Evolutionary conservation across 1,140 invertebrate species (phyloP).

Genomic region (Ceratina japonica): DNA sequence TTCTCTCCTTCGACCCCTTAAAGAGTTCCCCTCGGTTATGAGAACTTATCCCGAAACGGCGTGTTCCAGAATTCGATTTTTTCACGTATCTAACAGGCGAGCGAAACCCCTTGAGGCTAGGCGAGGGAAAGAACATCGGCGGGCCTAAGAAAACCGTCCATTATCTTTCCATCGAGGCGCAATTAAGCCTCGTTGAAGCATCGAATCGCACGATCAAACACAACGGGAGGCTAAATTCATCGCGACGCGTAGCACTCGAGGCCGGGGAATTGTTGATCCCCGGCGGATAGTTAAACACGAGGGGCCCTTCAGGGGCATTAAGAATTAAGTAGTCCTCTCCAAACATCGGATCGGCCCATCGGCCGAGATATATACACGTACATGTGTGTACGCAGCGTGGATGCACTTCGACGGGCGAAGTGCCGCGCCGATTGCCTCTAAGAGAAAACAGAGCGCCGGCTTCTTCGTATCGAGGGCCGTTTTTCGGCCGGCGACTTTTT

Average conservation of each 20-base stretch:
- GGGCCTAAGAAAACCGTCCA: not conserved
- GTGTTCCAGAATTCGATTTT: too few species aligned
- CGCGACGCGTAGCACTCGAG: conserved; percentile 14
- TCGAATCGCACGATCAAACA: conserved; percentile 19
- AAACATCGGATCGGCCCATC: conserved; percentile 40
- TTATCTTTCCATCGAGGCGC: conserved; percentile 20
- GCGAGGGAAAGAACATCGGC: not conserved
- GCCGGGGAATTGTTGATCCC: conserved; percentile 20
- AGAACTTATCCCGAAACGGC: too few species aligned
- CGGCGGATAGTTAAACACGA: conserved; percentile 29
- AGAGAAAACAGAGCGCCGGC: not conserved
- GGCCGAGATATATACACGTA: not conserved
- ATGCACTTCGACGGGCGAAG: conserved; percentile 23
- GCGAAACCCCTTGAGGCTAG: too few species aligned
- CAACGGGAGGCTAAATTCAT: not conserved
- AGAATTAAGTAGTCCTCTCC: conserved; percentile 51
- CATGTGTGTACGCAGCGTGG: not conserved
- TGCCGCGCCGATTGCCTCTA: not conserved
- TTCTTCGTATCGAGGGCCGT: not conserved
- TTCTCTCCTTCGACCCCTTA: not conserved
- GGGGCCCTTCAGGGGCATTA: conserved; percentile 45
- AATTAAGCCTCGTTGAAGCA: not conserved
- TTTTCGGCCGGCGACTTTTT: not conserved
- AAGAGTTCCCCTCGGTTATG: too few species aligned
- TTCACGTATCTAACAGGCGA: too few species aligned